Evolutionary conservation across 2,797 vertebrate genomes (phyloP), one percentile per base, ranked within the genome.

Genomic region (Limnodromus scolopaceus): DNA sequence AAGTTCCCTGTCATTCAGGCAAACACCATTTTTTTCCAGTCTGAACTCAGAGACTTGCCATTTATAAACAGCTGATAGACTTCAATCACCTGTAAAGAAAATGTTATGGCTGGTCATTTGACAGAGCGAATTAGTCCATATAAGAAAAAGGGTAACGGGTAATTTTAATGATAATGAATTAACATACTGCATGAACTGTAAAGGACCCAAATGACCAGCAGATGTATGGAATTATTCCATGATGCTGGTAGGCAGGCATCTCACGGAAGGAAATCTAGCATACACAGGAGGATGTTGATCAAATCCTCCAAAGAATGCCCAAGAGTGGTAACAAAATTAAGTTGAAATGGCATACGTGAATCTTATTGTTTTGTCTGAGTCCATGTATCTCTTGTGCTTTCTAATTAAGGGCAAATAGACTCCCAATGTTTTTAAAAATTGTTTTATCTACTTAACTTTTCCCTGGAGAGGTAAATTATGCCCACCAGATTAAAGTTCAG

Each of bases 381-480:
- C 80, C 77, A 58, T 63, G 66, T n/a, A 94, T 72, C 70, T 88
- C 72, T 65, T 87, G 63, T 72, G 49, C 88, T 79, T 95, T 87
- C 63, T 91, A 92, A 95, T 89, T 94, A 96, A 96, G 63, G 74
- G 55, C 70, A 95, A 95, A 91, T 16, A 94, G 45, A 13, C 60
- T 89, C 45, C 84, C 68, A n/a, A 3, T 79, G 55, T 76, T 95
- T 91, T 87, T 49, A 24, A 86, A 93, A 96, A 49, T 76, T 92
- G 88, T 66, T 97, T 93, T 91, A 94, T 87, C 70, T 84, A 92
- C 84, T 95, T 92, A 92, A 93, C 58, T 90, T 88, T 93, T 96
- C 90, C 63, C 66, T 72, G 38, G 70, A 89, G 90, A 92, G 23
- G 77, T 61, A 93, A 89, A 91, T 94, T 91, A 92, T 96, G 63